Percentiles rank a stretch among this genome's conserved stretches.
Conservation (phyloP, 1,140 invertebrate genomes). For the Pygmarrhopalites habei region DNA sequence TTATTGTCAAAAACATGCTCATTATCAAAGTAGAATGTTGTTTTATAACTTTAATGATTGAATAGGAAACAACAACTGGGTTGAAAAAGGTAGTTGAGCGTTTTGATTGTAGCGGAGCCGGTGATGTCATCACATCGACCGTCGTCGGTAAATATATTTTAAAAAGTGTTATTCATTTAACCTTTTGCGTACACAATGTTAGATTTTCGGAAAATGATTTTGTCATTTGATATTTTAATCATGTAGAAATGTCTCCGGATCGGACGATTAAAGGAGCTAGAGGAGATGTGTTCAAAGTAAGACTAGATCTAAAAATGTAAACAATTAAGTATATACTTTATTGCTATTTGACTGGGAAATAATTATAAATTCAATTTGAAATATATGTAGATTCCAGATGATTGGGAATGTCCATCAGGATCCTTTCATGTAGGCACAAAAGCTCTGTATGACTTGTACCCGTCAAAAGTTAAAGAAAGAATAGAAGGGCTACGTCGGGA, state of each 20-base stretch:
- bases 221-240: too few relatives aligned
- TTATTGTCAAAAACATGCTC: too few relatives aligned
- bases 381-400: slow-evolving; percentile 61
- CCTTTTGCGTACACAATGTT: too few relatives aligned
- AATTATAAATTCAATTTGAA: too few relatives aligned
- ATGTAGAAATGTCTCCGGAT: slow-evolving; percentile 58
- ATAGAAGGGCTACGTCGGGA: slow-evolving; percentile 76
- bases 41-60: too few relatives aligned
- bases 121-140: slow-evolving; percentile 83
- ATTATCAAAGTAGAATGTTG: too few relatives aligned
- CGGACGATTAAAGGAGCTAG: slow-evolving; percentile 75
- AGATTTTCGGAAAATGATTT: too few relatives aligned
- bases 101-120: slow-evolving; percentile 83
- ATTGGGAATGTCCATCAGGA: slow-evolving; percentile 76
- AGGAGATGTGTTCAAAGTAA: slow-evolving; percentile 78
- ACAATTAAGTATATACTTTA: not conserved
- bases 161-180: too few relatives aligned
- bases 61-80: slow-evolving; percentile 75
- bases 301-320: slow-evolving; percentile 3
- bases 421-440: slow-evolving; percentile 80
- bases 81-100: slow-evolving; percentile 89
- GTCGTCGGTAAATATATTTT: too few relatives aligned
- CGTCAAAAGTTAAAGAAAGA: slow-evolving; percentile 70
- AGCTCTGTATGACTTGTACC: slow-evolving; percentile 77
- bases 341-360: too few relatives aligned